A percentile compares a stretch with the other conserved stretches of the same genome.
Conservation (phyloP, 2,113 vertebrate genomes). For the Hipposideros armiger region DNA sequence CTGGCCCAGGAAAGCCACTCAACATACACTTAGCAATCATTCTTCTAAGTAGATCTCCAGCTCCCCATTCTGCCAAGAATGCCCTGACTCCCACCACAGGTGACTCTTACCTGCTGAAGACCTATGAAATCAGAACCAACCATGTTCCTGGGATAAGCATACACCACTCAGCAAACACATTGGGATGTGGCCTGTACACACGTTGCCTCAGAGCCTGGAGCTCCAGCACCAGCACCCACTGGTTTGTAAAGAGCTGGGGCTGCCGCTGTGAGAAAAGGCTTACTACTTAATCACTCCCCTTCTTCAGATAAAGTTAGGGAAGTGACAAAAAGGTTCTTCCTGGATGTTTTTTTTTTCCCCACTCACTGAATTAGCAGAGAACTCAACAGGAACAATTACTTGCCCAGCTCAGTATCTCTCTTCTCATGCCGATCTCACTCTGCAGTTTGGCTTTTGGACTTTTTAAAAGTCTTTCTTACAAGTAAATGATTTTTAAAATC, state of each 20-base stretch:
- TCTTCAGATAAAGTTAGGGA: neutral
- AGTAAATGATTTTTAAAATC: neutral
- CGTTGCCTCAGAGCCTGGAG: accelerated
- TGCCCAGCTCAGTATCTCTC: neutral
- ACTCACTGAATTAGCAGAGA: neutral
- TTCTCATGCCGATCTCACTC: neutral
- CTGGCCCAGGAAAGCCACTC: neutral
- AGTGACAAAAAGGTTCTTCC: neutral
- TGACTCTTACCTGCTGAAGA: neutral
- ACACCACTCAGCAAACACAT: neutral
- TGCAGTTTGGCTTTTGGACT: neutral
- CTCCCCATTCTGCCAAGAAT: neutral
- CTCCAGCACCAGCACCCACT: neutral
- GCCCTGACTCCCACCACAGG: neutral
- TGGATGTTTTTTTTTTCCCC: neutral
- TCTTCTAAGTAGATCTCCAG: neutral
- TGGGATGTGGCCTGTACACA: accelerated
- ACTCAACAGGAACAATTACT: neutral
- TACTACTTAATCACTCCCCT: neutral
- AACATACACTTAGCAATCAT: neutral
- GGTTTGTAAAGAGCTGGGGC: neutral
- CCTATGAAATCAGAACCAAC: neutral
- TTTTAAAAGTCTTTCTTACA: neutral
- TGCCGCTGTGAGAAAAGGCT: neutral
- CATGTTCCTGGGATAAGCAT: neutral